Evolutionary conservation across 2,113 vertebrate genomes (phyloP), one percentile per base, ranked within the genome.

Genomic region (Ictalurus furcatus): DNA sequence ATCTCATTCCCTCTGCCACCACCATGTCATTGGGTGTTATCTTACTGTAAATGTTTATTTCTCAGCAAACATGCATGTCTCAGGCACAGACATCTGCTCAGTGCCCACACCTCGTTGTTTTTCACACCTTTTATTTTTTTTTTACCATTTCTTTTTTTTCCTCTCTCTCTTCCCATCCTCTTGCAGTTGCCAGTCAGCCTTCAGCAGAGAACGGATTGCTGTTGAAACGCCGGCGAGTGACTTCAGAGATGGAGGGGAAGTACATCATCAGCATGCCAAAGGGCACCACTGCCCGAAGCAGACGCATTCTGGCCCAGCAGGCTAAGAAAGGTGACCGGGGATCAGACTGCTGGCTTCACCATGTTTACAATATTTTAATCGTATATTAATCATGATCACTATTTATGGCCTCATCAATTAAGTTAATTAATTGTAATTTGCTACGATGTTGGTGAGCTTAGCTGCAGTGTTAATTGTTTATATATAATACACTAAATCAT

Each of bases 211-310:
- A 95, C 16, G 87, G 88, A 14, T 73, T 93, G 9, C 92, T 96
- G 0, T 92, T 94, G 71, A 99, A 98, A 93, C 95, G 92, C 0
- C 95, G 98, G 6, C 95, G 97, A 0, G 98, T 98, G 85, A 99
- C 98, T 0, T 97, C 97, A 0, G 98, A 99, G 93, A 99, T 99
- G 96, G 98, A 99, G 92, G 98, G 98, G 85, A 99, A 99, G 88
- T 99, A 99, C 93, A 96, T 98, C 88, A 96, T 99, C 94, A 97
- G 96, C 95, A 98, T 99, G 98, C 98, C 98, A 90, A 98, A 98
- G 93, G 98, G 98, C 88, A 98, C 97, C 89, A 99, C 98, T 0
- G 94, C 97, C 3, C 94, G 96, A 61, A 98, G 96, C 65, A 97
- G 96, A 65, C 98, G 96, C 92, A 98, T 99, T 95, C 95, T 99